Conservation (phyloP, 2,113 vertebrate species). For the Myanophis thanlyinensis region DNA sequence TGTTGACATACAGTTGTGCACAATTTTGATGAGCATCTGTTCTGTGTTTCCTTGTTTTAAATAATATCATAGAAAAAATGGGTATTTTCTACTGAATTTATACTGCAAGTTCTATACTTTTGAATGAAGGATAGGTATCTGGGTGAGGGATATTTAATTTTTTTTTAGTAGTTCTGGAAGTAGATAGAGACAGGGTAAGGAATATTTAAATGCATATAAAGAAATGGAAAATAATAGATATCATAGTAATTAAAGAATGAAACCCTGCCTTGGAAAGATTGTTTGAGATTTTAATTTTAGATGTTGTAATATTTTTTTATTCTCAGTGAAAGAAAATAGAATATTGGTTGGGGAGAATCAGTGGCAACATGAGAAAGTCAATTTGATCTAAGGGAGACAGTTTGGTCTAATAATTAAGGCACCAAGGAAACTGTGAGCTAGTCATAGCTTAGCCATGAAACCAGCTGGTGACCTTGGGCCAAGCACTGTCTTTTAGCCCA, state of each 20-base stretch:
- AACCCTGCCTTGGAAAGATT: not conserved
- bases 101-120: not conserved
- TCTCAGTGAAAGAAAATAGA: not conserved
- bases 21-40: not conserved
- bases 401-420: not conserved
- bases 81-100: not conserved
- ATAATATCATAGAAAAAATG: not conserved
- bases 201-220: not conserved
- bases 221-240: not conserved
- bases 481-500: not conserved
- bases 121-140: not conserved
- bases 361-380: not conserved
- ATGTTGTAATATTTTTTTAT: not conserved
- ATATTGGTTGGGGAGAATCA: not conserved
- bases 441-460: not conserved
- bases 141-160: not conserved
- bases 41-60: not conserved
- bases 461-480: not conserved
- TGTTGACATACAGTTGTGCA: not conserved
- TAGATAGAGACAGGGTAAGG: not conserved
- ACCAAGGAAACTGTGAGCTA: not conserved
- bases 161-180: not conserved
- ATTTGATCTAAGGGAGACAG: not conserved
- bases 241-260: not conserved
- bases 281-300: not conserved